Percentiles rank a stretch among this genome's conserved stretches.
Conservation (phyloP, 2,888 invertebrate genomes). For the Acanthococcus lagerstroemiae region DNA sequence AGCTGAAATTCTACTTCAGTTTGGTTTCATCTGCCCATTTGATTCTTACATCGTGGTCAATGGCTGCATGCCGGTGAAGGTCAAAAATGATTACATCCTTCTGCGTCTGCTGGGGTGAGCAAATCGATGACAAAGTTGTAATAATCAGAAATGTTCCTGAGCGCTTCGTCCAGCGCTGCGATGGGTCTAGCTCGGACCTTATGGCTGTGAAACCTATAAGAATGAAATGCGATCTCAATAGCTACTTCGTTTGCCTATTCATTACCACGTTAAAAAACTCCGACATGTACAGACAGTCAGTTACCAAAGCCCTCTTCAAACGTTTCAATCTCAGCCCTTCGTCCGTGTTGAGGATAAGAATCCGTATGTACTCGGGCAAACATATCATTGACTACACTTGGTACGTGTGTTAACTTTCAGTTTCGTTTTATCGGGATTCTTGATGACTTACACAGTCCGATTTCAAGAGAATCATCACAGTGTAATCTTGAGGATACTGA, state of each 20-base stretch:
- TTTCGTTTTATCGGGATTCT: neutral
- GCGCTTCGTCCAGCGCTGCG: neutral
- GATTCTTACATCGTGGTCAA: no score
- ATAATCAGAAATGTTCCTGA: neutral
- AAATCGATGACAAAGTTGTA: neutral
- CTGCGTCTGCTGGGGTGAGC: neutral
- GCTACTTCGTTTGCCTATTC: conserved; percentile 19
- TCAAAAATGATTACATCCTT: neutral
- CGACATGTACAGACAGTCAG: neutral
- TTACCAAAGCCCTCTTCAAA: conserved; percentile 1
- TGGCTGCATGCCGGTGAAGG: no score
- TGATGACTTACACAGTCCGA: neutral
- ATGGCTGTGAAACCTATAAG: neutral
- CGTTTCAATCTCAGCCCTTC: neutral
- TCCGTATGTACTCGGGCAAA: conserved; percentile 1
- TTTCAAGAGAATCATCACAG: no score
- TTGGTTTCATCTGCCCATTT: no score
- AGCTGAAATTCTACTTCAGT: no score
- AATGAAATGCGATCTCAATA: conserved; percentile 10
- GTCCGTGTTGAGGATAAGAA: neutral
- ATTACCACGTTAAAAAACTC: conserved; percentile 3
- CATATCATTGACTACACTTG: conserved; percentile 23
- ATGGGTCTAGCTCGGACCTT: no score
- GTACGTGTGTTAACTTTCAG: conserved; percentile 7
- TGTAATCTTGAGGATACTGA: neutral